A percentile compares a stretch with the other conserved stretches of the same genome.
Conservation (phyloP, 2,113 vertebrate species). For the Sorex araneus region DNA sequence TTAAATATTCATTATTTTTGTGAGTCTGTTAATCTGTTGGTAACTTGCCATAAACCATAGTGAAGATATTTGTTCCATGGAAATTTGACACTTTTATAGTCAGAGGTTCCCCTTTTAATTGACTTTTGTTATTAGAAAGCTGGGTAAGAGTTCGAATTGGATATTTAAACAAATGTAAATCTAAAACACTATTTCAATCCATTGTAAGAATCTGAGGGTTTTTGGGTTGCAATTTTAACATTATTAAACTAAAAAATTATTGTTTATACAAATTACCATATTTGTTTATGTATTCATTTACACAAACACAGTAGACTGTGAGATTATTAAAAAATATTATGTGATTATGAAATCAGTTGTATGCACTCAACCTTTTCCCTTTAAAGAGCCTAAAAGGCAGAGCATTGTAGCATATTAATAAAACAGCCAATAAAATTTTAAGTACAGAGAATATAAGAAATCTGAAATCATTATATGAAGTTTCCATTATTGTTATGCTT, state of each 20-base stretch:
- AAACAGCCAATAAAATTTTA: conserved; percentile 28
- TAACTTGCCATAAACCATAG: background rate
- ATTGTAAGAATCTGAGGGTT: background rate
- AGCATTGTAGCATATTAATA: background rate
- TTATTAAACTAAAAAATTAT: conserved; percentile 30
- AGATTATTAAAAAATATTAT: conserved; percentile 32
- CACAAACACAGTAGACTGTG: too few species aligned
- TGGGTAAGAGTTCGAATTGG: background rate
- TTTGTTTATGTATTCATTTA: background rate
- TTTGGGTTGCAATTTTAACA: background rate
- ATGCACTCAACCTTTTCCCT: background rate
- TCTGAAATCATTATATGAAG: background rate
- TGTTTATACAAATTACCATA: background rate
- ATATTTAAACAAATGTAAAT: background rate
- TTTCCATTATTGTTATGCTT: background rate
- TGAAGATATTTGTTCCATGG: background rate
- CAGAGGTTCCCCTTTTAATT: background rate
- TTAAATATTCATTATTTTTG: conserved; percentile 14
- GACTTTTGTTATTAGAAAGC: background rate
- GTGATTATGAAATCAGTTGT: background rate
- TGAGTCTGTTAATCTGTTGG: background rate
- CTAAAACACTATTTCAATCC: background rate
- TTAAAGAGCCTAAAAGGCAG: background rate
- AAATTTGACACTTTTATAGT: conserved; percentile 5
- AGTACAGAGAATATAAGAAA: background rate